Percentiles rank a stretch among this genome's conserved stretches.
These are phyloP conservation scores for Candoia aspera DNA, from an alignment of 2,113 vertebrate species.

Conservation along the genomic window DNA sequence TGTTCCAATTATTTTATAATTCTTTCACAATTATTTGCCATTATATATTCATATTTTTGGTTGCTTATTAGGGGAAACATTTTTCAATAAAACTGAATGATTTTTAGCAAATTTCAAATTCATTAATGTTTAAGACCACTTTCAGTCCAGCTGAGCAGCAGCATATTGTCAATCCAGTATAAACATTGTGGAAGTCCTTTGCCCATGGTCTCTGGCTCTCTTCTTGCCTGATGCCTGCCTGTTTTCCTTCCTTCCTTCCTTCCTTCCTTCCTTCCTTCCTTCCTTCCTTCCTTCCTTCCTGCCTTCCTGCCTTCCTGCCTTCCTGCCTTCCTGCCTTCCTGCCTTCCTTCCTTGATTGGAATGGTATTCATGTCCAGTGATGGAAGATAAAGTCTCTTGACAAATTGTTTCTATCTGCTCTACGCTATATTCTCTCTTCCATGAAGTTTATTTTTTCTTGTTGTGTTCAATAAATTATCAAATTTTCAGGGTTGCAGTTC, in stretches of 20 bases:
- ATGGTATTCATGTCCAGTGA: neutral
- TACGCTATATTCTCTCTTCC: neutral
- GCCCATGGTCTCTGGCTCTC: too few species aligned
- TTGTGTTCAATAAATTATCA: neutral
- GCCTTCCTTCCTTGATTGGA: neutral
- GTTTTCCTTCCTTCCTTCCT: too few species aligned
- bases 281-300: neutral
- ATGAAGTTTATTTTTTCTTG: neutral
- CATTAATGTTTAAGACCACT: neutral
- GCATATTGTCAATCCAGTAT: neutral
- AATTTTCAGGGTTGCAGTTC: neutral
- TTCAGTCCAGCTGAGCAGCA: neutral
- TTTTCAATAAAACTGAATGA: neutral
- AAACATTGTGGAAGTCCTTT: neutral
- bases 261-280: too few species aligned
- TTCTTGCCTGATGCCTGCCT: too few species aligned
- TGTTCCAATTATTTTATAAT: neutral
- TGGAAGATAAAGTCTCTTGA: neutral
- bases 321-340: neutral
- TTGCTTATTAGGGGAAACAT: neutral
- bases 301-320: neutral
- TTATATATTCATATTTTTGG: neutral
- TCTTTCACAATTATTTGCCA: neutral
- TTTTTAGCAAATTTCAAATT: neutral
- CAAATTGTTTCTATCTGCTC: neutral